Evolutionary conservation across 2,113 vertebrate genomes (phyloP), one percentile per base, ranked within the genome.

Genomic region (Hiodon alosoides): DNA sequence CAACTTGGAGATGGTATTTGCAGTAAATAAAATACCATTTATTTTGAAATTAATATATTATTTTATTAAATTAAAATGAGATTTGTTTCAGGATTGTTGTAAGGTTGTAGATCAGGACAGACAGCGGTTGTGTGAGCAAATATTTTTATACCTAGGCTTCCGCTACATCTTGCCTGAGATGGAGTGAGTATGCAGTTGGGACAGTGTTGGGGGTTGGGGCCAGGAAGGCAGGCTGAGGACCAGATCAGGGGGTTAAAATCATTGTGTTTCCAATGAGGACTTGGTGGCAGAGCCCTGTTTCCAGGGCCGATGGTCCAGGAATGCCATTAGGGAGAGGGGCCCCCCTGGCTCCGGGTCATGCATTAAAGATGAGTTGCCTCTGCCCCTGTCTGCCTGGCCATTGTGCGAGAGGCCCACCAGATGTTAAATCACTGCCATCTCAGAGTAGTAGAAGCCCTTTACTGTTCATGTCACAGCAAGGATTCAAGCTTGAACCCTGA

Each of bases 321-420:
- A 85, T 83, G 81, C 83, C 85, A 88, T 89, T 90, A 89, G 81
- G 77, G 83, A 79, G 76, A 54, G 81, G 73, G 73, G 76, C 52
- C 78, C 82, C 83, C 69, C 50, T 75, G 76, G 81, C 70, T 47
- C 81, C 77, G 73, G 11, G 1, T 6, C 79, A 90, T 91, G 88
- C 89, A 91, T 90, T 82, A 91, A 88, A 88, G 82, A 90, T 89
- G 87, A 91, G 84, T 65, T 11, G 61, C 74, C 71, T 67, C 31
- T 76, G n/a, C 78, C 65, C 60, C 11, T 62, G 46, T 48, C 31
- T 51, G 17, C 58, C 53, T 67, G 73, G 31, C 54, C 14, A 59
- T 68, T 75, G 73, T 75, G 65, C 65, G 8, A 73, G 72, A 10
- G 72, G 7, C 57, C 70, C 55, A 71, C 7, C 70, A 71, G 70